Evolutionary conservation across 2,113 vertebrate genomes (phyloP).

Genomic region (Archilochus colubris): DNA sequence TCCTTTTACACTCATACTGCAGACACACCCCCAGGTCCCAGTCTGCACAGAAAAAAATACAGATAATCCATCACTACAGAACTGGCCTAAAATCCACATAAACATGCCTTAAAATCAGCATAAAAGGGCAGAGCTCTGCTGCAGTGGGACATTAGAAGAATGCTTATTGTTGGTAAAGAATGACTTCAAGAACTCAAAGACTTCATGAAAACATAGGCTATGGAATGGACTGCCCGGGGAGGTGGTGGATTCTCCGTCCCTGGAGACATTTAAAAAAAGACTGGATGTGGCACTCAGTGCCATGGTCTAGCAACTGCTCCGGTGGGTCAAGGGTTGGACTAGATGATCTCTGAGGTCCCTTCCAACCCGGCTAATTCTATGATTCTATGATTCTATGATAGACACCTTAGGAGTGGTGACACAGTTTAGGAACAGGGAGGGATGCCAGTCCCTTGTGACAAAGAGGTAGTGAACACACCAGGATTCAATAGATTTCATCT

Average conservation of each 20-base stretch:
- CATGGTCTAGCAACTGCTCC: too few species aligned
- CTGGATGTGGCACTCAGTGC: too few species aligned
- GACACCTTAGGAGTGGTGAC: not conserved
- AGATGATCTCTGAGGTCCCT: too few species aligned
- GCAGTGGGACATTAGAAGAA: not conserved
- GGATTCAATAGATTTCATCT: not conserved
- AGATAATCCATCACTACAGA: not conserved
- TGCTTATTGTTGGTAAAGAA: not conserved
- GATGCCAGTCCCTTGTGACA: not conserved
- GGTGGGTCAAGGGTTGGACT: too few species aligned
- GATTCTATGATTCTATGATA: too few species aligned
- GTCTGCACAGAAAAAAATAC: constrained; percentile 73
- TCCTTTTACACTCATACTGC: constrained; percentile 93
- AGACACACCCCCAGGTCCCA: constrained; percentile 97
- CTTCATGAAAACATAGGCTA: not conserved
- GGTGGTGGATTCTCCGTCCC: too few species aligned
- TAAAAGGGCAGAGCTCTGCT: not conserved
- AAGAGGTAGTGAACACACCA: not conserved
- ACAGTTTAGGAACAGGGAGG: not conserved
- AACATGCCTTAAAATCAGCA: not conserved
- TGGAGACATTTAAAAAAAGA: too few species aligned
- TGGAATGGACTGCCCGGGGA: too few species aligned
- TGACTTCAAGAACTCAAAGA: not conserved
- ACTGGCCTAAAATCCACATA: not conserved
- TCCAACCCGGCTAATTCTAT: too few species aligned